Conservation (phyloP, 2,797 vertebrate species). For the Neostethus bicornis region DNA sequence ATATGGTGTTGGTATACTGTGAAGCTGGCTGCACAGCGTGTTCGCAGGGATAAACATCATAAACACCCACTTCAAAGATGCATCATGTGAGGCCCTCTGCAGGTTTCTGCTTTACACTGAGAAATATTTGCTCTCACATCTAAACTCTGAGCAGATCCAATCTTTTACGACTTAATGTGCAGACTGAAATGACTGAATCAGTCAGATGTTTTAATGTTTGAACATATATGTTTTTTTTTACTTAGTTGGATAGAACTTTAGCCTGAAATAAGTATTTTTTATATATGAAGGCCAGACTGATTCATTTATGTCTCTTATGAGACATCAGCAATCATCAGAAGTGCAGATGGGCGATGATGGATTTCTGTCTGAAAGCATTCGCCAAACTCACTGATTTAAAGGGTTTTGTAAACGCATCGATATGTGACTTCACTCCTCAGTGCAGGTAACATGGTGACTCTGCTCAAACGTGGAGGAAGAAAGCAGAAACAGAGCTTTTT, state of each 20-base stretch:
- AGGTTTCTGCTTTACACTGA: not conserved
- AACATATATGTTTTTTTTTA: not conserved
- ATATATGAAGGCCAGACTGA: too few relatives aligned
- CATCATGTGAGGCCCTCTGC: not conserved
- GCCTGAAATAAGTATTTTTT: too few relatives aligned
- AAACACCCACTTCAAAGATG: conserved; percentile 12
- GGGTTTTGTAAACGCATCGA: too few relatives aligned
- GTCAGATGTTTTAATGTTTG: not conserved
- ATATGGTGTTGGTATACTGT: conserved; percentile 19
- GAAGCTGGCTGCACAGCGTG: conserved; percentile 25
- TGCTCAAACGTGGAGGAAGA: too few relatives aligned
- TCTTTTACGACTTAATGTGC: not conserved
- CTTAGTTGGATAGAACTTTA: not conserved
- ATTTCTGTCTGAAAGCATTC: too few relatives aligned
- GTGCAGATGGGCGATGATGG: too few relatives aligned
- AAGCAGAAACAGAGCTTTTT: too few relatives aligned
- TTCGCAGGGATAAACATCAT: conserved; percentile 27
- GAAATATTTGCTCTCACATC: not conserved
- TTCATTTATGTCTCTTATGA: too few relatives aligned
- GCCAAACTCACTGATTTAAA: too few relatives aligned
- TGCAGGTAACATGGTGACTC: too few relatives aligned
- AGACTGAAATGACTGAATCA: not conserved
- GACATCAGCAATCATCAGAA: too few relatives aligned
- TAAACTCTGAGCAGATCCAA: not conserved
- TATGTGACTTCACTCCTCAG: too few relatives aligned